Conservation (phyloP, 2,113 vertebrate species). For the Loxodonta africana region DNA sequence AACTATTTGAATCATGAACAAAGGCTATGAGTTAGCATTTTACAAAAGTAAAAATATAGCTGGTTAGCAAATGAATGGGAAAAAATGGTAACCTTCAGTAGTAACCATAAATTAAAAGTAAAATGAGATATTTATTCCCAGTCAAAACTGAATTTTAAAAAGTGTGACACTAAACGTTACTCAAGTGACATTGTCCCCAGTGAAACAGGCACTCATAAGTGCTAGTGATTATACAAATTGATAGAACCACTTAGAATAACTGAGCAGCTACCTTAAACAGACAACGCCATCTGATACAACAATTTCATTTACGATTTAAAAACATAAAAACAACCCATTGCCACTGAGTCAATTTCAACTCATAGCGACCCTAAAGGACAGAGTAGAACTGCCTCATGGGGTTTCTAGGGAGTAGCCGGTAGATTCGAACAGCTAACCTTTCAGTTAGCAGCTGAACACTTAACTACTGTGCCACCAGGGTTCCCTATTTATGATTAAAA, state of each 20-base stretch:
- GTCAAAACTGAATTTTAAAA: conserved; percentile 46
- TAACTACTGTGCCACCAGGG: too few species aligned
- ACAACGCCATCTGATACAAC: neutral
- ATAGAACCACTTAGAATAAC: neutral
- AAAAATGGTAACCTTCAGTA: neutral
- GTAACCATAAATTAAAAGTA: conserved; percentile 36
- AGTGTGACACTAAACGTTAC: neutral
- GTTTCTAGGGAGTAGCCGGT: too few species aligned
- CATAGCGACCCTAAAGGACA: too few species aligned
- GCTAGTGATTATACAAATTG: neutral
- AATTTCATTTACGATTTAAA: neutral
- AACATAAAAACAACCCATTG: too few species aligned
- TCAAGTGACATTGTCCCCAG: neutral
- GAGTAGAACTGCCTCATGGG: too few species aligned
- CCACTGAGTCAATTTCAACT: too few species aligned
- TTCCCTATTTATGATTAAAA: neutral
- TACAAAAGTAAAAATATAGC: conserved; percentile 27
- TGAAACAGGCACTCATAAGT: neutral
- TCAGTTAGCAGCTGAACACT: too few species aligned
- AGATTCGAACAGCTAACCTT: too few species aligned
- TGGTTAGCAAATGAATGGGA: conserved; percentile 41
- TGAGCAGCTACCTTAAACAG: conserved; percentile 25
- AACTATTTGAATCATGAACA: conserved; percentile 38
- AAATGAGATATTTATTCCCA: conserved; percentile 23
- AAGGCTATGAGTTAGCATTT: conserved; percentile 24